phyloP scores from a whole-genome alignment of 92 coral and sea anemone genomes.

The Porites cylindrica region DNA sequence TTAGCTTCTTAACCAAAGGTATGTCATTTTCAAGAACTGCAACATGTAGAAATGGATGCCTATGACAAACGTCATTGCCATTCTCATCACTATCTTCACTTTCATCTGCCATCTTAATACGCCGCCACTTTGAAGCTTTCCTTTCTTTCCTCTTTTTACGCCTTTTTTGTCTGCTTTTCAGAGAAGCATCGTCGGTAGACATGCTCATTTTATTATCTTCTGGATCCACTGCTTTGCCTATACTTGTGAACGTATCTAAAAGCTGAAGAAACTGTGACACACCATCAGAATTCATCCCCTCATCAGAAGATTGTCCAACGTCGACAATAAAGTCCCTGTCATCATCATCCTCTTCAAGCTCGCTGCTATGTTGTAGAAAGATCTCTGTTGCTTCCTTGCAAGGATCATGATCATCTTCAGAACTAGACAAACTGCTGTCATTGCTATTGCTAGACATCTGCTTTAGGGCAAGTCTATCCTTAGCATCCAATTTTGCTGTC shows the following conservation, averaged over 20 bases:
- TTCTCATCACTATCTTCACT: conserved; percentile 63
- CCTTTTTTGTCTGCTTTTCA: conserved; percentile 21
- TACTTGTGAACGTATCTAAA: conserved; percentile 60
- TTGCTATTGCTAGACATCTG: not conserved
- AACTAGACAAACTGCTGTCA: conserved; percentile 3
- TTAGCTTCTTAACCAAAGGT: conserved; percentile 42
- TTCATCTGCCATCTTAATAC: conserved; percentile 75
- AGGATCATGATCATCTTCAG: conserved; percentile 43
- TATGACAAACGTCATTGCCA: not conserved
- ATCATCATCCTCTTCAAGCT: conserved; percentile 79
- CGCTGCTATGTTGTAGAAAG: conserved; percentile 57
- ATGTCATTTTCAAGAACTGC: conserved; percentile 72
- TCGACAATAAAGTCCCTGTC: conserved; percentile 89
- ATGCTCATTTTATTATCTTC: not conserved
- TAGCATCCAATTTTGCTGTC: conserved; percentile 47
- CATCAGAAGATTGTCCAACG: conserved; percentile 74
- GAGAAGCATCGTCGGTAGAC: not conserved
- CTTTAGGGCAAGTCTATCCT: conserved; percentile 37
- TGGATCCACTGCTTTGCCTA: conserved; percentile 19
- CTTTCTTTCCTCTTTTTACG: conserved; percentile 20
- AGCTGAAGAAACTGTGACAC: conserved; percentile 76
- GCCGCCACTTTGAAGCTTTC: conserved; percentile 70
- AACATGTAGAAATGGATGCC: conserved; percentile 44
- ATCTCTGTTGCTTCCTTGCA: conserved; percentile 34
- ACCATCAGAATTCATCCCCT: conserved; percentile 76